phyloP scores from a whole-genome alignment of 2,888 invertebrate genomes.

The Ophion ellenae region DNA sequence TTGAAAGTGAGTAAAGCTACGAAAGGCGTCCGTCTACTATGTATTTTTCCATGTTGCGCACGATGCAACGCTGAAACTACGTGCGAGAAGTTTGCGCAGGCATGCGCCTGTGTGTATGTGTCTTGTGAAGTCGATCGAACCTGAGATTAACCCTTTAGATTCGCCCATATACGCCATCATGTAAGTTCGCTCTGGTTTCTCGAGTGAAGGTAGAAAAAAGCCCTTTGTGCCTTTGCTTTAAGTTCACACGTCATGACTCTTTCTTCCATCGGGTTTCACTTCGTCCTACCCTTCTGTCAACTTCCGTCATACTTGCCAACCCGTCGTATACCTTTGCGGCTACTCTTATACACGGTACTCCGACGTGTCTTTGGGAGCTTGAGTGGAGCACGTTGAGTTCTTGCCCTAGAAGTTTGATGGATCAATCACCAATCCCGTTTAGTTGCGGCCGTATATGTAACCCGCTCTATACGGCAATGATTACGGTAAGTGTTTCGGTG shows the following conservation, averaged over 20 bases:
- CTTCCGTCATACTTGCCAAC: neutral
- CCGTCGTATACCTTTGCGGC: neutral
- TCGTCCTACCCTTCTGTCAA: conserved; percentile 25
- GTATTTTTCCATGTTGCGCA: neutral
- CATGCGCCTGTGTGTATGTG: neutral
- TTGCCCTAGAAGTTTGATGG: conserved; percentile 73
- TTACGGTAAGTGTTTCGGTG: neutral
- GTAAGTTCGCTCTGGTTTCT: conserved; percentile 61
- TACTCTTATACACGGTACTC: conserved; percentile 9
- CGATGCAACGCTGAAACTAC: conserved; percentile 12
- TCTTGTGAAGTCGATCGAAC: conserved; percentile 26
- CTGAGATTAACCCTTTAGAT: conserved; percentile 61
- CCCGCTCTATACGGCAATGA: too few relatives aligned
- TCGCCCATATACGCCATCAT: conserved; percentile 68
- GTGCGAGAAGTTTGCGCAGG: neutral
- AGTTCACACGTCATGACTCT: conserved; percentile 70
- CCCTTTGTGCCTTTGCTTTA: conserved; percentile 76
- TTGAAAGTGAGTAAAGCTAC: conserved; percentile 15
- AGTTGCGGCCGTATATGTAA: neutral
- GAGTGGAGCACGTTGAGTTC: conserved; percentile 68
- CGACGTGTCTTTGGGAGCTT: conserved; percentile 46
- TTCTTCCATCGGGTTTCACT: conserved; percentile 17
- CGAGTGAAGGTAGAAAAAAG: conserved; percentile 73
- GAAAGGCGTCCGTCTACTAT: conserved; percentile 24
- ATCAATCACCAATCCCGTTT: conserved; percentile 68